Conservation (phyloP, 2,797 vertebrate genomes). For the Acrossocheilus wenchowensis region DNA sequence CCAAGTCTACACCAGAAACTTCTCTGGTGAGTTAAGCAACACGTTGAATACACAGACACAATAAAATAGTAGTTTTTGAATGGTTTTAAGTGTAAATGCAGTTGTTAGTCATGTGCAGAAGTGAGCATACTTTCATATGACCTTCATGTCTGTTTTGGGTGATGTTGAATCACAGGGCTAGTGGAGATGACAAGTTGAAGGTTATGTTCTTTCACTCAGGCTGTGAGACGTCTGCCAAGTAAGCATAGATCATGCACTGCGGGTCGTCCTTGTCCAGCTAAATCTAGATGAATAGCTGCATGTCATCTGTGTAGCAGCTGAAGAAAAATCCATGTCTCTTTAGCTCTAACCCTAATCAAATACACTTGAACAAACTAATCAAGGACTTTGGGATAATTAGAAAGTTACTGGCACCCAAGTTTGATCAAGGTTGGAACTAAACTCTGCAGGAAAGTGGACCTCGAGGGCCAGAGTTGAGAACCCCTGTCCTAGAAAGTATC, state of each 20-base stretch:
- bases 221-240: not conserved
- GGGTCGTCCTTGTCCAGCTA: not conserved
- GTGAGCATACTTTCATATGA: not conserved
- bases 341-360: not conserved
- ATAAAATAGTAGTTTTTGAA: not conserved
- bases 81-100: not conserved
- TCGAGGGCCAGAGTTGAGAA: not conserved
- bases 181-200: not conserved
- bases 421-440: not conserved
- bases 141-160: slow-evolving; percentile 6
- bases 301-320: slow-evolving; percentile 7
- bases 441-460: not conserved
- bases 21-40: not conserved
- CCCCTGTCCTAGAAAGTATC: not conserved
- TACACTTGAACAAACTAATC: not conserved
- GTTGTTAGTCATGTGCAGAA: not conserved
- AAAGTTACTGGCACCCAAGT: not conserved
- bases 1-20: too few relatives aligned
- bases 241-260: not conserved
- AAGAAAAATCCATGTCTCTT: not conserved
- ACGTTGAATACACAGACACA: not conserved
- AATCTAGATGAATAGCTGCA: not conserved
- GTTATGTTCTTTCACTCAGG: not conserved
- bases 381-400: not conserved
- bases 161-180: not conserved